A percentile compares a stretch with the other conserved stretches of the same genome.
Evolutionary conservation across 1,140 invertebrate species (phyloP).

Genomic region (Vanessa tameamea): DNA sequence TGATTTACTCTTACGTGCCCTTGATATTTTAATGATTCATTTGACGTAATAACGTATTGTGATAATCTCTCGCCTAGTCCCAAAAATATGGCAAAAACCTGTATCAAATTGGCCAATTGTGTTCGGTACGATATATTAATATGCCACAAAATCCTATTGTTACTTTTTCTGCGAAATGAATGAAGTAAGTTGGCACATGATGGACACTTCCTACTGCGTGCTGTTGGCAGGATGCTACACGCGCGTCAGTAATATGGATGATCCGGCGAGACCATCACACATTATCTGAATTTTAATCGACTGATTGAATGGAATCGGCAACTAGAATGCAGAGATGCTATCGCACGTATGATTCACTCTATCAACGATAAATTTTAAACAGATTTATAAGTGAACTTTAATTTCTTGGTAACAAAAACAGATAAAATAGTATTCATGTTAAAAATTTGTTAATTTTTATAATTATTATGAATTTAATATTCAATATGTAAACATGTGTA

Average conservation of each 20-base stretch:
- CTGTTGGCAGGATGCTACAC: slow-evolving; percentile 64
- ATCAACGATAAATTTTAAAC: slow-evolving; percentile 7
- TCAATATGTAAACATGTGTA: too few species aligned
- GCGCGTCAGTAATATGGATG: slow-evolving; percentile 72
- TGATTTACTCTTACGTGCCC: background rate
- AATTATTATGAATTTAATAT: too few species aligned
- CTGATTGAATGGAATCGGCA: slow-evolving; percentile 69
- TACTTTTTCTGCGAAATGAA: slow-evolving; percentile 33
- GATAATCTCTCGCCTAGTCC: background rate
- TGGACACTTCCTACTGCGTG: slow-evolving; percentile 71
- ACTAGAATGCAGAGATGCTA: slow-evolving; percentile 63
- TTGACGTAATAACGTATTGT: background rate
- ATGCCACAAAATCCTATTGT: background rate
- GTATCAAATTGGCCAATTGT: slow-evolving; percentile 16
- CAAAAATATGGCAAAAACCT: background rate
- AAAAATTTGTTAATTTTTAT: background rate
- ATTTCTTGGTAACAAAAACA: background rate
- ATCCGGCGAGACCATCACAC: slow-evolving; percentile 64
- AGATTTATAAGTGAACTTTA: background rate
- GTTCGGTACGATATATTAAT: slow-evolving; percentile 18
- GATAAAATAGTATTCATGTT: background rate
- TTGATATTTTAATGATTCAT: background rate
- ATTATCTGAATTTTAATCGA: slow-evolving; percentile 73
- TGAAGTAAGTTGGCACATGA: slow-evolving; percentile 42
- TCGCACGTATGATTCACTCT: slow-evolving; percentile 61